Evolutionary conservation across 2,113 vertebrate genomes (phyloP), one percentile per base, ranked within the genome.

Genomic region (Eleginops maclovinus): DNA sequence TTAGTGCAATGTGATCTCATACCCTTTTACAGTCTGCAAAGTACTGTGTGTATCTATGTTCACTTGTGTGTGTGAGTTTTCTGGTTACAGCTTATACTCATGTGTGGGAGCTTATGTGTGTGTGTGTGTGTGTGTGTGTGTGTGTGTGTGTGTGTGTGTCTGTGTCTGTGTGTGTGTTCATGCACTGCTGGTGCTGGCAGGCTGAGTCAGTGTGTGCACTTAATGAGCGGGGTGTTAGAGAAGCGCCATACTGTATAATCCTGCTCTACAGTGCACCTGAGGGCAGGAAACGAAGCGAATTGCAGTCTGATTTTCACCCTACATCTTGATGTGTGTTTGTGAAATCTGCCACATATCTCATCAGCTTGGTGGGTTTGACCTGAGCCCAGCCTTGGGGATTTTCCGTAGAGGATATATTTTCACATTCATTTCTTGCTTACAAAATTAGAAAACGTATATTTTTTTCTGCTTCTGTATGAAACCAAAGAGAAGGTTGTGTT

Each of bases 201-300:
- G 77, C 64, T 89, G 84, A 82, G 61, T 88, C 83, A 78, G 80
- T 82, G 82, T 75, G 83, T 51, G 79, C 51, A 59, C 43, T 58
- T 91, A 89, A 93, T 90, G 82, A 89, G 65, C 2, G 15, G 62
- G 77, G 80, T 75, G 87, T 90, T 84, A 79, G 77, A 54, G 82
- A 86, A 83, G 86, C 75, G 21, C 59, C 82, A 77, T 70, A 63
- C 85, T 83, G 86, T 85, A 76, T 88, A 86, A 91, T 91, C 85
- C 60, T 1, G 15, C 83, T 81, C 79, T 56, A 60, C 60, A 54
- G 31, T 68, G 77, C 12, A 91, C 89, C 91, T 89, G 80, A 84
- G 77, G 87, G 90, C 84, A 86, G 85, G 84, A 89, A 84, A 67
- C 11, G 15, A 83, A 75, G 77, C 66, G n/a, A 74, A 36, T 77